Evolutionary conservation across 2,797 vertebrate species (phyloP).

Genomic region (Mustela erminea): DNA sequence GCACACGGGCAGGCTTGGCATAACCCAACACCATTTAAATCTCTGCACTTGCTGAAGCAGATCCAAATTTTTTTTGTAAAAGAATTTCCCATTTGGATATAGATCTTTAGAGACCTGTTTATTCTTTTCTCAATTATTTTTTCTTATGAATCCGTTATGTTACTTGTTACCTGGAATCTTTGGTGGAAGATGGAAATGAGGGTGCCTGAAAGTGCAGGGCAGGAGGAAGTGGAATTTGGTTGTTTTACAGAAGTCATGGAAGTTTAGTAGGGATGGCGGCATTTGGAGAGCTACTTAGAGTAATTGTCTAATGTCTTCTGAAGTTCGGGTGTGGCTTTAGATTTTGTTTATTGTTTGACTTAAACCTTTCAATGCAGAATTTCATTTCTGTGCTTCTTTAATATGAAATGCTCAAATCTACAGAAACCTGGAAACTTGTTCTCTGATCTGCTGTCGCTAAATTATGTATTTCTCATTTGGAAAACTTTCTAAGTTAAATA

Average conservation of each 20-base stretch:
- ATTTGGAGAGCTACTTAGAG: neutral
- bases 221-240: neutral
- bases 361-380: constrained; percentile 5
- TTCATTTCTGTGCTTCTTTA: constrained; percentile 24
- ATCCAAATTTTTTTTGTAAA: constrained; percentile 7
- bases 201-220: neutral
- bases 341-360: constrained; percentile 47
- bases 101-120: neutral
- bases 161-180: neutral
- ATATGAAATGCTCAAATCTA: constrained; percentile 23
- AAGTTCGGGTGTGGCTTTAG: constrained; percentile 31
- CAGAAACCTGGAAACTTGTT: constrained; percentile 15
- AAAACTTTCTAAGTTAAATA: constrained; percentile 69
- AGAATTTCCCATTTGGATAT: constrained; percentile 2
- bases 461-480: constrained; percentile 72
- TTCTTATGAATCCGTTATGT: neutral
- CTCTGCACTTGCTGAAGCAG: neutral
- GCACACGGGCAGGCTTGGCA: neutral
- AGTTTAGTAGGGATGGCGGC: neutral
- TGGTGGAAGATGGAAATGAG: neutral
- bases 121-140: neutral
- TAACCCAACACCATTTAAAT: neutral
- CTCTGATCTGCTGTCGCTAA: constrained; percentile 56
- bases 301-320: neutral
- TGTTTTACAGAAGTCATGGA: neutral